Conservation (phyloP, 2,888 invertebrate genomes). For the Nomada ruficornis region DNA sequence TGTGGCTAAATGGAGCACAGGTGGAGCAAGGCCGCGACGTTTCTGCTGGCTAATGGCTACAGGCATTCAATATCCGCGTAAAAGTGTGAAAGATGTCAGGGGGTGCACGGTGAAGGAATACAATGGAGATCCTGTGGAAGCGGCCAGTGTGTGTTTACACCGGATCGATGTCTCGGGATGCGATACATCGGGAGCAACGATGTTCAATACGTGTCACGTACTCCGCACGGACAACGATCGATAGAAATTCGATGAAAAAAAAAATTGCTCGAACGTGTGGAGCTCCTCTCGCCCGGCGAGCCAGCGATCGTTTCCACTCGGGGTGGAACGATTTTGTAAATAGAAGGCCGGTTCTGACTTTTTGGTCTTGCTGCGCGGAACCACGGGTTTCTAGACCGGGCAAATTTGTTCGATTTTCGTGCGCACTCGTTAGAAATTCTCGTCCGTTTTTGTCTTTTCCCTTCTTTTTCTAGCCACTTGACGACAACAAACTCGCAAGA, state of each 20-base stretch:
- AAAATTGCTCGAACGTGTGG: slow-evolving; percentile 23
- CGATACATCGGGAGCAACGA: slow-evolving; percentile 44
- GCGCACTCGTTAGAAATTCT: slow-evolving; percentile 8
- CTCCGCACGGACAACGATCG: slow-evolving; percentile 32
- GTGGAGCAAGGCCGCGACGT: not conserved
- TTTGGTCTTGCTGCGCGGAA: not conserved
- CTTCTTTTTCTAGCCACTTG: not conserved
- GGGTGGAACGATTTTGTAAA: slow-evolving; percentile 51
- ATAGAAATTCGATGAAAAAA: slow-evolving; percentile 46
- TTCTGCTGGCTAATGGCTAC: slow-evolving; percentile 18
- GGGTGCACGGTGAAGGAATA: slow-evolving; percentile 17
- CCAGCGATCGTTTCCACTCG: slow-evolving; percentile 50
- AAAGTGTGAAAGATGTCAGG: slow-evolving; percentile 28
- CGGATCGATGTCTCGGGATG: slow-evolving; percentile 56
- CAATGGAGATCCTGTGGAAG: slow-evolving; percentile 43
- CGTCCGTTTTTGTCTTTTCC: not conserved
- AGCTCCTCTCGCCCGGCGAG: slow-evolving; percentile 6
- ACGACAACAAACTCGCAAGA: not conserved
- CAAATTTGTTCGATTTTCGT: slow-evolving; percentile 35
- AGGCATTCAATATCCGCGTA: slow-evolving; percentile 4
- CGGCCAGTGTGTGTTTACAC: slow-evolving; percentile 53
- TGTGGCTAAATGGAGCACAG: not conserved
- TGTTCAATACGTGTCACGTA: slow-evolving; percentile 54
- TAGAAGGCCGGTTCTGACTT: slow-evolving; percentile 25
- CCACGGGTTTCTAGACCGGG: not conserved